Conservation (phyloP, 1,140 invertebrate species). For the Onthophagus taurus region DNA sequence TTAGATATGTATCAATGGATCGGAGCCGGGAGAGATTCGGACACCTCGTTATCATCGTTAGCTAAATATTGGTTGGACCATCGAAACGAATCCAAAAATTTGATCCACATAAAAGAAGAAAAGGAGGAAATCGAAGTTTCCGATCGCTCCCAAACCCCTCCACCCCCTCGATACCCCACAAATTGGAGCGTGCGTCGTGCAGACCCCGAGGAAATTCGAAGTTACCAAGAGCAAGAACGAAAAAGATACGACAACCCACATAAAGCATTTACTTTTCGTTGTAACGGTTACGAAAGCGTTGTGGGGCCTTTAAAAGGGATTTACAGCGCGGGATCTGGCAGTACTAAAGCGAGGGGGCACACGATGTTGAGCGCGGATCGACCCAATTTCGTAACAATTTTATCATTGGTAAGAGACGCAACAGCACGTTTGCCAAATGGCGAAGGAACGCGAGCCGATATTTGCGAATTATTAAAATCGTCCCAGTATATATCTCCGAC, state of each 20-base stretch:
- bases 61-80: constrained; percentile 68
- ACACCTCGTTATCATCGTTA: constrained; percentile 63
- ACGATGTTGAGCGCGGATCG: constrained; percentile 71
- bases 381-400: constrained; percentile 84
- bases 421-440: constrained; percentile 87
- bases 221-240: constrained; percentile 66
- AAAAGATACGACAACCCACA: constrained; percentile 69
- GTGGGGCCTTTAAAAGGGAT: constrained; percentile 86
- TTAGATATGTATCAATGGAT: constrained; percentile 84
- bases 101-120: constrained; percentile 27
- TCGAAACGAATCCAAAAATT: constrained; percentile 39
- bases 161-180: constrained; percentile 53
- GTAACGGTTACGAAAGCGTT: constrained; percentile 75
- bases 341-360: constrained; percentile 63
- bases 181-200: constrained; percentile 74
- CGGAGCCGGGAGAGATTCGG: constrained; percentile 84
- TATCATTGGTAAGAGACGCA: constrained; percentile 84
- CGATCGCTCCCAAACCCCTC: constrained; percentile 40
- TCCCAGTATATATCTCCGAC: constrained; percentile 74
- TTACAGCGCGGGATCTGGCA: constrained; percentile 49
- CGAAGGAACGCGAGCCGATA: constrained; percentile 84
- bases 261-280: constrained; percentile 72
- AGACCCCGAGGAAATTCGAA: constrained; percentile 62
- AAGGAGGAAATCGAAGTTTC: constrained; percentile 32
- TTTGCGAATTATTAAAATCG: constrained; percentile 72